Evolutionary conservation across 1,140 invertebrate species (phyloP), one percentile per base, ranked within the genome.

Genomic region (Bombus terrestris): DNA sequence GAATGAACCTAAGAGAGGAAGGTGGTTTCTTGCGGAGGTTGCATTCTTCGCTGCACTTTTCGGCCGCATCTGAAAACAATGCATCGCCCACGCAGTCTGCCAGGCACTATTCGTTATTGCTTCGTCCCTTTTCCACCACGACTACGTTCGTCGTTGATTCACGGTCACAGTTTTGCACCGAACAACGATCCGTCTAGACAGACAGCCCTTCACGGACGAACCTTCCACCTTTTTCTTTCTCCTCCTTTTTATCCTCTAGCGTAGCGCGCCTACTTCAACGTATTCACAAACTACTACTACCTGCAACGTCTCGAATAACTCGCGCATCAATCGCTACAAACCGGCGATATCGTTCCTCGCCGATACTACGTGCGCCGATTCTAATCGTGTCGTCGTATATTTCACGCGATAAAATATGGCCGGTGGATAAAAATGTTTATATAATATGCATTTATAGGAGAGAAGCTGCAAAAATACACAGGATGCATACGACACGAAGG

Each of bases 101-200:
- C 81, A 66, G 73, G 59, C 81, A 68, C 71, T 83, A 83, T 53
- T 83, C 81, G 81, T 83, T 43, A 73, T 73, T 73, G 41, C 71
- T 43, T 80, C 62, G 81, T 83, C 59, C 81, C 72, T 75, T 82
- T 82, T 62, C 62, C 74, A 53, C 79, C n/a, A 80, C 64, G 41
- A 32, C 81, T 57, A 86, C 57, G 80, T 32, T 76, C 64, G 43
- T 82, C 57, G 72, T 39, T 62, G 76, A 89, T 89, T 89, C 87
- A 86, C 75, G 87, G 74, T 83, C 88, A 81, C 59, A 71, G 75
- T 83, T 81, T 79, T 86, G 77, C 77, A 74, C 47, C 79, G 39
- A 85, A 83, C 88, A 89, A 83, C 85, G 85, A 89, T 89, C 84
- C 84, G 88, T 89, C 88, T 89, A 89, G 88, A 89, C 88, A 83